Base-by-base conservation (phyloP, 2,888 invertebrate species). In the Rhagonycha lutea region DNA sequence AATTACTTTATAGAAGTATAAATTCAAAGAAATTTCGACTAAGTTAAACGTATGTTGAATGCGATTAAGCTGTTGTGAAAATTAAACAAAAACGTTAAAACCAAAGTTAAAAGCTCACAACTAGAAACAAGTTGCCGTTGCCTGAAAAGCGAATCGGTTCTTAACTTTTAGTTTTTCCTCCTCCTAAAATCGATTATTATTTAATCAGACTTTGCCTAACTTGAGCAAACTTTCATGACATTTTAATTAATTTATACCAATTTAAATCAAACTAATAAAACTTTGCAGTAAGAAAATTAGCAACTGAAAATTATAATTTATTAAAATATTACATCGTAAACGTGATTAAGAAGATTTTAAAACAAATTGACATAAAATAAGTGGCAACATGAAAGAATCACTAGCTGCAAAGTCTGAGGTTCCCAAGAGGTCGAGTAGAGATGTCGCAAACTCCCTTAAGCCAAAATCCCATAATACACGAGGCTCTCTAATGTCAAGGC, bases 401-500 rank as follows among this genome's bases (percentile, higher is more conserved):
- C 47, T 47, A 75, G 75, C 72, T 75, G 75, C 72, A 69, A 75
- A 72, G 75, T 75, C 69, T 72, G 75, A 28, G 75, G 76, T 69
- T 75, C 73, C 76, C 76, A 70, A 70, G 70, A 73, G 74, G 74
- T 61, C 69, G 72, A 69, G 69, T 77, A 75, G 73, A 75, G 69
- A 75, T 75, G 73, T 75, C 75, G 68, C 73, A 73, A 75, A 75
- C 70, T 78, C 76, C 79, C 72, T 75, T 79, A 79, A 79, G 79
- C 77, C 74, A 75, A 78, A 75, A 77, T 76, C 77, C 78, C 77
- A 70, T 79, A 78, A 77, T 75, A 74, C 72, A 74, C 71, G 73
- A 65, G 74, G 75, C 78, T 79, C 79, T 76, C 73, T 69, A 71
- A 77, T 77, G 80, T 80, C 77, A 78, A 79, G 80, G 79, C 78